A percentile compares a stretch with the other conserved stretches of the same genome.
phyloP scores from a whole-genome alignment of 1,140 invertebrate genomes.

The Cherax quadricarinatus region DNA sequence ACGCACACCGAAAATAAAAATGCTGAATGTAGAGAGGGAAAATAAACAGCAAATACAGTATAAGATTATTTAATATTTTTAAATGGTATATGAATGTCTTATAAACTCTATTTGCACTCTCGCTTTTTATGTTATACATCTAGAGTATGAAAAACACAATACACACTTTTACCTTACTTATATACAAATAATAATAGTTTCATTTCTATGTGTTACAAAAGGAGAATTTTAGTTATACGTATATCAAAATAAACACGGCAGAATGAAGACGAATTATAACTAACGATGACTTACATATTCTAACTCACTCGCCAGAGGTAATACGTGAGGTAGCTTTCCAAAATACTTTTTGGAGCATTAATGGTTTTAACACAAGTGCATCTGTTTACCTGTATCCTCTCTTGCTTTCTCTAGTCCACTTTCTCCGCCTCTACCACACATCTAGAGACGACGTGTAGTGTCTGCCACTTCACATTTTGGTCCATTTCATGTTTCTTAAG shows the following conservation, averaged over 20 bases:
- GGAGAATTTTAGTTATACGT: not conserved
- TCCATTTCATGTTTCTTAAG: not conserved
- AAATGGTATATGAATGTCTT: not conserved
- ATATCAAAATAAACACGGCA: not conserved
- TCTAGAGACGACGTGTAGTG: not conserved
- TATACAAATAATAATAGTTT: not conserved
- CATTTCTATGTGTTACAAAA: not conserved
- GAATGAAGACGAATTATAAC: not conserved
- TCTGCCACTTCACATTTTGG: not conserved
- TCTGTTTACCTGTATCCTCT: not conserved
- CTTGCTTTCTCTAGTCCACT: not conserved
- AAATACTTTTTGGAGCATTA: conserved; percentile 51
- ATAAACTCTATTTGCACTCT: conserved; percentile 4
- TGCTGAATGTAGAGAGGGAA: not conserved
- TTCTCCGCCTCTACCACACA: not conserved
- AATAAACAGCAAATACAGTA: not conserved
- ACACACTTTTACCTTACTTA: not conserved
- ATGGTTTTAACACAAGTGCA: conserved; percentile 11
- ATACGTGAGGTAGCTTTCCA: conserved; percentile 55
- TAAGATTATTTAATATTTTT: not conserved
- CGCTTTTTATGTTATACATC: not conserved
- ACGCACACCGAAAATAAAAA: too few species aligned
- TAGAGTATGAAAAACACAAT: not conserved
- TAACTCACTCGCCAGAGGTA: conserved; percentile 34
- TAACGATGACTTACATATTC: not conserved